Percentiles rank a stretch among this genome's conserved stretches.
These are phyloP conservation scores for Phrynosoma platyrhinos DNA, from an alignment of 2,113 vertebrate genomes.

Conservation along the genomic window DNA sequence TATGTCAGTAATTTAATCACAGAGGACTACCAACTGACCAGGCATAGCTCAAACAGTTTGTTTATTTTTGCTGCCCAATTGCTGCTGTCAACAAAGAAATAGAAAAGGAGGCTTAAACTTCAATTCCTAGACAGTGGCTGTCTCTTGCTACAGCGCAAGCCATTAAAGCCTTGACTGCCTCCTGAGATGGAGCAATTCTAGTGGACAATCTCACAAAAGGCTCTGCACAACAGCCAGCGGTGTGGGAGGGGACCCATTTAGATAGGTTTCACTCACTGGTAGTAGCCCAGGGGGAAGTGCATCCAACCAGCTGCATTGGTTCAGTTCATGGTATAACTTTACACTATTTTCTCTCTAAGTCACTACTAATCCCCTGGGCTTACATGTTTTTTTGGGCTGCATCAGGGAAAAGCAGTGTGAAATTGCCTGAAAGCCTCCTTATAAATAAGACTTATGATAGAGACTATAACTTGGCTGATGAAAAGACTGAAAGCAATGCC, in stretches of 20 bases:
- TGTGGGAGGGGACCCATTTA: conserved; percentile 70
- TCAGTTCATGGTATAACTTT: conserved; percentile 78
- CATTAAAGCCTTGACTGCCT: conserved; percentile 61
- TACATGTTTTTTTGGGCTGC: conserved; percentile 78
- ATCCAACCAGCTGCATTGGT: conserved; percentile 71
- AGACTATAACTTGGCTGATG: conserved; percentile 74
- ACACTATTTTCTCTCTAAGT: conserved; percentile 80
- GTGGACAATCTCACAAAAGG: conserved; percentile 56
- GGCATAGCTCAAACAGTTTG: conserved; percentile 50
- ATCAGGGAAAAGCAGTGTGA: conserved; percentile 80
- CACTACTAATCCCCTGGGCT: conserved; percentile 82
- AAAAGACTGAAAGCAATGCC: conserved; percentile 74
- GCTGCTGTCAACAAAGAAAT: conserved; percentile 61
- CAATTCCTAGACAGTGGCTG: conserved; percentile 64
- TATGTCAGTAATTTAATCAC: conserved; percentile 62
- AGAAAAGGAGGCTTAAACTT: conserved; percentile 64
- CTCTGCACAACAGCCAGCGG: conserved; percentile 5
- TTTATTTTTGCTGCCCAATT: conserved; percentile 51
- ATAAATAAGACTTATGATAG: conserved; percentile 79
- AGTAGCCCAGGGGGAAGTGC: conserved; percentile 73
- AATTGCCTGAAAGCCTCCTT: conserved; percentile 84
- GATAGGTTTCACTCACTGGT: conserved; percentile 74
- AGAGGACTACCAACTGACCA: conserved; percentile 11
- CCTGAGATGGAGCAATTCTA: conserved; percentile 67
- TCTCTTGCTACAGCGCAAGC: conserved; percentile 60